Evolutionary conservation across 2,113 vertebrate species (phyloP).

Genomic region (Eulemur rufifrons): DNA sequence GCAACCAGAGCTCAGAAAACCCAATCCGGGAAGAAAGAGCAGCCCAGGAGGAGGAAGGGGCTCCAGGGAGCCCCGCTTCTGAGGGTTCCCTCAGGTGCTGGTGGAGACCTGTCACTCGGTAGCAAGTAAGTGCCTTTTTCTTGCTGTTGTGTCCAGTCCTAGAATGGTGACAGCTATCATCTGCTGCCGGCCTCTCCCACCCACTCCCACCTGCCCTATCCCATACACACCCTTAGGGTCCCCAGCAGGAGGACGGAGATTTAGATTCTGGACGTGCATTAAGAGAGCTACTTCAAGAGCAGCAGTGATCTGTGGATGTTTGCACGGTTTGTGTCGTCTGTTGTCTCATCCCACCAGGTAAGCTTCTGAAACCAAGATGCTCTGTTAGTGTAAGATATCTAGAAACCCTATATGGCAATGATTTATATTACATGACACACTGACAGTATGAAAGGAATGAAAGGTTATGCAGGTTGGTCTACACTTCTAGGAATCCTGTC

Average conservation of each 20-base stretch:
- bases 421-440: neutral
- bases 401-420: neutral
- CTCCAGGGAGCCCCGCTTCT: neutral
- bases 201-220: neutral
- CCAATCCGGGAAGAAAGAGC: neutral
- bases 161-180: neutral
- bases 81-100: neutral
- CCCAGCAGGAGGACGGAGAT: neutral
- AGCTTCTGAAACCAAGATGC: neutral
- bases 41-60: neutral
- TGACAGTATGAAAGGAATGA: neutral
- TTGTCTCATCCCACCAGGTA: neutral
- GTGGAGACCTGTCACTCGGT: constrained; percentile 20
- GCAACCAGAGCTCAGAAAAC: constrained; percentile 10
- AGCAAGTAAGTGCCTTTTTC: constrained; percentile 70
- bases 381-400: neutral
- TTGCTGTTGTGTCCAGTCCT: neutral
- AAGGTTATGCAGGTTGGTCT: neutral
- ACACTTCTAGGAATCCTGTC: neutral
- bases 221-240: neutral
- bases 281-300: neutral
- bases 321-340: neutral
- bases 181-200: neutral
- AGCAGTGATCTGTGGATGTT: neutral
- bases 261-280: neutral